Conservation (phyloP, 2,888 invertebrate genomes). For the Rotaria macrura region DNA sequence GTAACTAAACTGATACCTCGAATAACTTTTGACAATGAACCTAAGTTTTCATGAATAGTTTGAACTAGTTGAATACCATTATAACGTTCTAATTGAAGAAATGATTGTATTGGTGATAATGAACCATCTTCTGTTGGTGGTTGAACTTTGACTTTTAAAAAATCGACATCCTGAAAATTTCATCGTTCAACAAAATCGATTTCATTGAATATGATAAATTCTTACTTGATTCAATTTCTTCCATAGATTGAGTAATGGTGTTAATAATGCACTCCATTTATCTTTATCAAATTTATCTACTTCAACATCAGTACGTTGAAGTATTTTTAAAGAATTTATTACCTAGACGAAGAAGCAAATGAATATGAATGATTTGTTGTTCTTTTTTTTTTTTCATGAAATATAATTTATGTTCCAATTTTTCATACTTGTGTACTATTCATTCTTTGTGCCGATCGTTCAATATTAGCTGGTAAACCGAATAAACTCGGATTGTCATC, state of each 20-base stretch:
- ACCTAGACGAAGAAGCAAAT: not conserved
- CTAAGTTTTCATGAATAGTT: constrained; percentile 57
- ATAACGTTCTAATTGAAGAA: constrained; percentile 59
- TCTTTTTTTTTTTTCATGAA: not conserved
- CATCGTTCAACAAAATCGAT: too few relatives aligned
- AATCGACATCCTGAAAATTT: not conserved
- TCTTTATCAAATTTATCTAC: constrained; percentile 53
- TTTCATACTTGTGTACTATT: constrained; percentile 23
- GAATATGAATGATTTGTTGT: not conserved
- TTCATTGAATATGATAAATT: too few relatives aligned
- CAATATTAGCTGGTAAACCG: constrained; percentile 75
- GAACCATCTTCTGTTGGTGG: constrained; percentile 36
- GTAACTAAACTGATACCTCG: constrained; percentile 56
- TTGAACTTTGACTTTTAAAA: not conserved
- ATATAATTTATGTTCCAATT: too few relatives aligned
- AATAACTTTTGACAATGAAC: constrained; percentile 57
- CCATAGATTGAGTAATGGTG: constrained; percentile 70
- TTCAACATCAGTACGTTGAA: constrained; percentile 50
- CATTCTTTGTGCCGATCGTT: constrained; percentile 63
- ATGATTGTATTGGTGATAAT: constrained; percentile 55
- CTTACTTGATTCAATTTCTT: constrained; percentile 60
- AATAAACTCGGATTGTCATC: constrained; percentile 66
- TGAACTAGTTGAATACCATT: constrained; percentile 58
- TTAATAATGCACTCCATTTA: constrained; percentile 57
- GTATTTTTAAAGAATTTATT: constrained; percentile 51